phyloP scores from a whole-genome alignment of 2,797 vertebrate genomes.

The Babyrousa celebensis region DNA sequence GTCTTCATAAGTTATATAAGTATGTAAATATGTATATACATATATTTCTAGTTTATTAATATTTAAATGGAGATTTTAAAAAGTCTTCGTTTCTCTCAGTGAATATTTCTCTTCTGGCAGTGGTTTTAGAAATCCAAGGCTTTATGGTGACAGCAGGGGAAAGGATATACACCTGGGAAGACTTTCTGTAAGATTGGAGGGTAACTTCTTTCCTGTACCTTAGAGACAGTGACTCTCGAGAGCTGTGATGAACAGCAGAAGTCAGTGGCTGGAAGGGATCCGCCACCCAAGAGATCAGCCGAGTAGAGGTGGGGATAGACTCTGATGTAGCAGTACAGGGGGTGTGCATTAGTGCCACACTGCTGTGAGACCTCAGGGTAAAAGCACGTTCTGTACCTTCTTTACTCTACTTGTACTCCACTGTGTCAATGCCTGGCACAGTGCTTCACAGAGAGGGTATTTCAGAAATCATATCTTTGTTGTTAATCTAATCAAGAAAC shows the following conservation, averaged over 20 bases:
- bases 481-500: not conserved
- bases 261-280: not conserved
- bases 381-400: not conserved
- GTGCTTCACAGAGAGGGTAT: not conserved
- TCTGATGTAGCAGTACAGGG: accelerated
- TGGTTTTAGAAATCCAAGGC: not conserved
- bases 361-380: not conserved
- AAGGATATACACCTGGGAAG: too few species aligned
- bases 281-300: too few species aligned
- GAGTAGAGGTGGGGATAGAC: not conserved
- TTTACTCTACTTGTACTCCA: too few species aligned
- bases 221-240: not conserved
- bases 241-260: not conserved
- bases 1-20: not conserved
- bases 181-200: not conserved
- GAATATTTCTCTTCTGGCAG: not conserved
- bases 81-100: not conserved
- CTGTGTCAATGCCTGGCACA: too few species aligned
- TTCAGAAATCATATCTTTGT: not conserved
- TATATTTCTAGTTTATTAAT: not conserved
- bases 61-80: not conserved
- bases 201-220: not conserved
- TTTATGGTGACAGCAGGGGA: not conserved
- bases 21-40: not conserved
- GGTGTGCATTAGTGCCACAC: not conserved